Percentiles rank a stretch among this genome's conserved stretches.
Conservation (phyloP, 2,113 vertebrate genomes). For the Lophura nycthemera region DNA sequence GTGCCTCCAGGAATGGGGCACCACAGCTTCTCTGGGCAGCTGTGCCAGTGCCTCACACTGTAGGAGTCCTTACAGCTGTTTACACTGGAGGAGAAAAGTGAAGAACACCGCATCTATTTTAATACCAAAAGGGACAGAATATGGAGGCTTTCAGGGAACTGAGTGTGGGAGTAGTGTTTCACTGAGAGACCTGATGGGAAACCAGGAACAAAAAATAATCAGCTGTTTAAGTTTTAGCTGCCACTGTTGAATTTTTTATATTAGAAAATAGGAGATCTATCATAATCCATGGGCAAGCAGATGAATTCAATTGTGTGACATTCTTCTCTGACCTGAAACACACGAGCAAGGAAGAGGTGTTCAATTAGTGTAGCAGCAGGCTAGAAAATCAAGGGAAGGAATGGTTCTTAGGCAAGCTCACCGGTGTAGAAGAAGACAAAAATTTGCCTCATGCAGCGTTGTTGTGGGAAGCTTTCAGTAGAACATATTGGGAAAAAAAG, state of each 20-base stretch:
- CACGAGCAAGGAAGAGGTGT: background rate
- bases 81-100: background rate
- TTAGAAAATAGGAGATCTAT: slow-evolving; percentile 3
- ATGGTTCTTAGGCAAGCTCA: background rate
- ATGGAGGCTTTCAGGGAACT: background rate
- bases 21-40: too few relatives aligned
- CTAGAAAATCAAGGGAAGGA: background rate
- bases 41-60: too few relatives aligned
- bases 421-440: background rate
- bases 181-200: background rate
- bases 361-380: background rate
- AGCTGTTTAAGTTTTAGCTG: background rate
- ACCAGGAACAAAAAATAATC: slow-evolving; percentile 49
- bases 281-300: background rate
- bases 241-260: background rate
- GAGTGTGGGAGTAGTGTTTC: background rate
- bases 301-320: background rate
- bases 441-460: background rate
- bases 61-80: background rate
- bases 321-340: slow-evolving; percentile 26
- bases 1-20: too few relatives aligned
- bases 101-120: background rate
- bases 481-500: background rate
- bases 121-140: rapidly evolving
- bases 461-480: background rate